These are phyloP conservation scores for Villa cingulata DNA, from an alignment of 2,888 invertebrate genomes.

Conservation along the genomic window DNA sequence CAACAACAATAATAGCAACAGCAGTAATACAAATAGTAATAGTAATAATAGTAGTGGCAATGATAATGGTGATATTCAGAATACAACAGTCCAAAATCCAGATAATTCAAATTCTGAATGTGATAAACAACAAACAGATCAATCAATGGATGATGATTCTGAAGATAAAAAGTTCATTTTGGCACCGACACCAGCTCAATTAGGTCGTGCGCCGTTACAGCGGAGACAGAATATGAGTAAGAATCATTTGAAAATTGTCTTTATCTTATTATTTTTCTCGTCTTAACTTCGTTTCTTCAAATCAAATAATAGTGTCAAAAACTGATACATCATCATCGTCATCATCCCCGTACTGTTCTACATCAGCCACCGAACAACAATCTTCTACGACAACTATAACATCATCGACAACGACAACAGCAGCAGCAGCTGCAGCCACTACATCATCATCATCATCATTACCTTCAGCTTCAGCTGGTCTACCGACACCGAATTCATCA, in stretches of 20 bases:
- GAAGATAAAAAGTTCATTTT: slow-evolving; percentile 50
- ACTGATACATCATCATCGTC: background rate
- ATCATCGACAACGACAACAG: slow-evolving; percentile 30
- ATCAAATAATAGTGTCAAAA: slow-evolving; percentile 2
- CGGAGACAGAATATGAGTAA: slow-evolving; percentile 71
- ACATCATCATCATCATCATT: slow-evolving; percentile 25
- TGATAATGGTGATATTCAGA: slow-evolving; percentile 2
- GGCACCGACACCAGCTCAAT: slow-evolving; percentile 88
- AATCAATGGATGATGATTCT: slow-evolving; percentile 15
- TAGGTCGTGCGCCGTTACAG: slow-evolving; percentile 79
- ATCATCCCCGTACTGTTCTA: background rate
- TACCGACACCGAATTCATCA: slow-evolving; percentile 34
- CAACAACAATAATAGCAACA: background rate
- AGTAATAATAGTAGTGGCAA: too few species aligned
- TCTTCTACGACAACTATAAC: slow-evolving; percentile 27
- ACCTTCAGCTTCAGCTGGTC: slow-evolving; percentile 27
- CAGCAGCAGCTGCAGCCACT: slow-evolving; percentile 21
- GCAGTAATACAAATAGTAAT: too few species aligned
- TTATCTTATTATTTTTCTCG: background rate
- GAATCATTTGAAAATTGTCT: slow-evolving; percentile 3
- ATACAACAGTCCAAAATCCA: background rate
- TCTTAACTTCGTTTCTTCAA: too few species aligned
- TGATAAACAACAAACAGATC: slow-evolving; percentile 16
- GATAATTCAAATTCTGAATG: slow-evolving; percentile 4
- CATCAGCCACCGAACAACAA: slow-evolving; percentile 26